These are phyloP conservation scores for Coecobrya sp. DNA, from an alignment of 2,888 invertebrate species.

Conservation along the genomic window DNA sequence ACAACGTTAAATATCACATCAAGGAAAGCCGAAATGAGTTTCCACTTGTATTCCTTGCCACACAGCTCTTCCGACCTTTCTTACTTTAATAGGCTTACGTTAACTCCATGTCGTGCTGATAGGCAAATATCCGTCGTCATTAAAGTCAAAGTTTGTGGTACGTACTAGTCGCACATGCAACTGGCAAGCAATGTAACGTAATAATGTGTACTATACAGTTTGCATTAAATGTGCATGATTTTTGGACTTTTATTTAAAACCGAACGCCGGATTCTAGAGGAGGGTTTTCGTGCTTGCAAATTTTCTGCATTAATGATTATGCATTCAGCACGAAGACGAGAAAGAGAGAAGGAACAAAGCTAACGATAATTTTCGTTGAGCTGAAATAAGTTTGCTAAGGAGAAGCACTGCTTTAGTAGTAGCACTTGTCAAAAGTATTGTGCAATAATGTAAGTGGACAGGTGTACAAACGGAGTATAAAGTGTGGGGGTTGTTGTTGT, in stretches of 20 bases:
- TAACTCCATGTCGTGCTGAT: background rate
- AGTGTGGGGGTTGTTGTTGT: background rate
- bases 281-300: constrained; percentile 46
- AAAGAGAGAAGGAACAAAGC: background rate
- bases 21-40: too few relatives aligned
- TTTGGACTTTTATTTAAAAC: constrained; percentile 50
- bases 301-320: constrained; percentile 33
- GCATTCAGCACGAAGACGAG: background rate
- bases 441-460: constrained; percentile 4
- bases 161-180: too few relatives aligned
- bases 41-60: background rate
- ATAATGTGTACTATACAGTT: background rate
- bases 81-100: constrained; percentile 9
- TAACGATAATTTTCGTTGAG: background rate
- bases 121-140: background rate
- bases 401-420: too few relatives aligned
- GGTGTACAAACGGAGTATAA: background rate
- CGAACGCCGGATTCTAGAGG: constrained; percentile 28
- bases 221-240: constrained; percentile 73
- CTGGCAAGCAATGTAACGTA: background rate
- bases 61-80: background rate
- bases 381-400: background rate
- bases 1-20: background rate
- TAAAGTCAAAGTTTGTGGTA: background rate
- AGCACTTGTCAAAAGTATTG: constrained; percentile 21